Evolutionary conservation across 1,140 invertebrate species (phyloP).

Genomic region (Microplitis demolitor): DNA sequence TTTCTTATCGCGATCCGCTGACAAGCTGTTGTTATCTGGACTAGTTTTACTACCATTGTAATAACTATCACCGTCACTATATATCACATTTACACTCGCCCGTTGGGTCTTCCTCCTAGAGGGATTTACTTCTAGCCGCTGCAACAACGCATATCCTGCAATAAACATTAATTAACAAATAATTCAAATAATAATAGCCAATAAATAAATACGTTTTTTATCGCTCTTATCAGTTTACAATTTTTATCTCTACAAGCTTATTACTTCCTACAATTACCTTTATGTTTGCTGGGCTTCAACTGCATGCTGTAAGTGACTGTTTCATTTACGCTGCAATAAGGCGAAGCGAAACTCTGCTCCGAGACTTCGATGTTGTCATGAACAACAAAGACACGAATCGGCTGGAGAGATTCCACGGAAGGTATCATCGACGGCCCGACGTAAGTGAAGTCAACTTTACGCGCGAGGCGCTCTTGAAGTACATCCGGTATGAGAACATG

Average conservation of each 20-base stretch:
- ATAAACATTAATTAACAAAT: slow-evolving; percentile 27
- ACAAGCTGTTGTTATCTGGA: slow-evolving; percentile 1
- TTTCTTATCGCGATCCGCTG: background rate
- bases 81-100: slow-evolving; percentile 27
- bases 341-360: slow-evolving; percentile 65
- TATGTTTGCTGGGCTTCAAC: slow-evolving; percentile 66
- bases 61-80: slow-evolving; percentile 38
- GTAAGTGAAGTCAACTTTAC: slow-evolving; percentile 59
- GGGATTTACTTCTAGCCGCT: slow-evolving; percentile 57
- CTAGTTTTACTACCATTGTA: slow-evolving; percentile 28
- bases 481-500: slow-evolving; percentile 67
- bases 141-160: slow-evolving; percentile 64
- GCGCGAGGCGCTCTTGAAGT: slow-evolving; percentile 66
- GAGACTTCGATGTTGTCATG: slow-evolving; percentile 79
- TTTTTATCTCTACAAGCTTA: background rate
- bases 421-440: slow-evolving; percentile 37
- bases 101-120: slow-evolving; percentile 42
- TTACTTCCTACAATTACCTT: slow-evolving; percentile 56
- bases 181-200: background rate
- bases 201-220: background rate
- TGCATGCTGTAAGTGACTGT: slow-evolving; percentile 68
- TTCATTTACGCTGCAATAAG: slow-evolving; percentile 68
- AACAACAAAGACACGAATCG: slow-evolving; percentile 70
- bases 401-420: slow-evolving; percentile 65
- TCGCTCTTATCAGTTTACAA: background rate